phyloP scores from a whole-genome alignment of 2,113 vertebrate genomes.

The Centropristis striata region DNA sequence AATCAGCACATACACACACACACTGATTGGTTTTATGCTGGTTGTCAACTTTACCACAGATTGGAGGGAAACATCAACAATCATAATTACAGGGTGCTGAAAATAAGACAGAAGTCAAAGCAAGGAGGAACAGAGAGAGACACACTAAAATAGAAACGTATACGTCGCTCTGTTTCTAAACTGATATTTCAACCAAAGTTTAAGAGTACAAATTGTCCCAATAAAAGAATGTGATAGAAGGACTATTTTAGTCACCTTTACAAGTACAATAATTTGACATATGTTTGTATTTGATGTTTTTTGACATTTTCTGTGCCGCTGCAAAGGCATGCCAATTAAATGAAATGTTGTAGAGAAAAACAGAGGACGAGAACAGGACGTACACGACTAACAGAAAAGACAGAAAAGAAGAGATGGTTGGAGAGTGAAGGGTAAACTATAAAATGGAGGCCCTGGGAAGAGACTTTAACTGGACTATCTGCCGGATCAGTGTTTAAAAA shows the following conservation, averaged over 20 bases:
- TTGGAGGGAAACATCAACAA: constrained; percentile 24
- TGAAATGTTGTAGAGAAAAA: not conserved
- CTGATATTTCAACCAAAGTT: not conserved
- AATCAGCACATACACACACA: constrained; percentile 62
- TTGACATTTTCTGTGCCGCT: not conserved
- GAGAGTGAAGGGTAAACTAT: constrained; percentile 42
- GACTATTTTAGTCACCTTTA: not conserved
- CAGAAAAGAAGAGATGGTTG: not conserved
- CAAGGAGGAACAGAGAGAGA: not conserved
- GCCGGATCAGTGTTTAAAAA: constrained; percentile 69
- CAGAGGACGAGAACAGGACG: not conserved
- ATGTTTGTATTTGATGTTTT: constrained; percentile 14
- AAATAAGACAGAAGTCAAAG: constrained; percentile 25
- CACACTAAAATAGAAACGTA: not conserved
- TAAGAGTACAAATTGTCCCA: not conserved
- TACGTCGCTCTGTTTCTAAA: not conserved
- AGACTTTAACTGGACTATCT: constrained; percentile 64
- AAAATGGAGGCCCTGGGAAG: constrained; percentile 43
- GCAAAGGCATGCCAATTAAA: constrained; percentile 28
- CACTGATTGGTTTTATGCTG: constrained; percentile 47
- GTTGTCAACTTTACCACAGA: constrained; percentile 44
- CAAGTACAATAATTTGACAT: not conserved
- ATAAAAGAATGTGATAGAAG: not conserved
- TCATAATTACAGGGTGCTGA: constrained; percentile 3
- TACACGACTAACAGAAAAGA: constrained; percentile 20